phyloP scores from a whole-genome alignment of 2,888 invertebrate species.

The Disparrhopalites patrizii region DNA sequence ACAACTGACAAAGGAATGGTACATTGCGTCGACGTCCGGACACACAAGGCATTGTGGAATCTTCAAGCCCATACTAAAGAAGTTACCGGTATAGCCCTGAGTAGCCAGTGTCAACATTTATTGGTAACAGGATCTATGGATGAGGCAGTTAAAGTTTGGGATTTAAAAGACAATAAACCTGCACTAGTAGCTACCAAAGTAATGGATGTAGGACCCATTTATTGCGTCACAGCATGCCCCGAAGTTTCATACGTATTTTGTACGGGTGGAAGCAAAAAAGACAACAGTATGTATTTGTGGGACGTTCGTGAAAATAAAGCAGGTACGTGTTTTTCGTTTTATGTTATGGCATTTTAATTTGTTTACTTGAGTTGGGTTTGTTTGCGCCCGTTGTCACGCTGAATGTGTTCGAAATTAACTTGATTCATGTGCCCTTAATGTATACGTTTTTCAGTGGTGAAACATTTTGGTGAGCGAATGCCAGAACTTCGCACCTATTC shows the following conservation, averaged over 20 bases:
- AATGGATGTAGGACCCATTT: conserved; percentile 66
- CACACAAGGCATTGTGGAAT: conserved; percentile 63
- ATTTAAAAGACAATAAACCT: conserved; percentile 51
- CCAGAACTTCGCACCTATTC: too few relatives aligned
- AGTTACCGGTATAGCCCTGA: conserved; percentile 64
- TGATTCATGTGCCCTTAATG: too few relatives aligned
- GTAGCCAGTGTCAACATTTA: conserved; percentile 51
- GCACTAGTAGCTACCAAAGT: conserved; percentile 56
- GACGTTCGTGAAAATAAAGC: conserved; percentile 60
- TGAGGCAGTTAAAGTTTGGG: conserved; percentile 63
- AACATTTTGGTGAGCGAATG: too few relatives aligned
- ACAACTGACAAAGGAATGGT: conserved; percentile 61
- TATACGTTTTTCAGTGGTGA: too few relatives aligned
- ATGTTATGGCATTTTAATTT: too few relatives aligned
- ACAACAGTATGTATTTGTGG: conserved; percentile 66
- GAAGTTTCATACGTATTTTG: conserved; percentile 77
- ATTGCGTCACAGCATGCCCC: conserved; percentile 71
- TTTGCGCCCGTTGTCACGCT: too few relatives aligned
- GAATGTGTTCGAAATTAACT: too few relatives aligned
- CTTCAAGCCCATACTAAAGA: conserved; percentile 76
- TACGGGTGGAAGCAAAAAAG: conserved; percentile 78
- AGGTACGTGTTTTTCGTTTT: too few relatives aligned
- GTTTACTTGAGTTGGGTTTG: too few relatives aligned
- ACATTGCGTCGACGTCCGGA: conserved; percentile 70
- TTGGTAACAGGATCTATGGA: conserved; percentile 76